Conservation (phyloP, 2,797 vertebrate genomes). For the Pelodytes ibericus region DNA sequence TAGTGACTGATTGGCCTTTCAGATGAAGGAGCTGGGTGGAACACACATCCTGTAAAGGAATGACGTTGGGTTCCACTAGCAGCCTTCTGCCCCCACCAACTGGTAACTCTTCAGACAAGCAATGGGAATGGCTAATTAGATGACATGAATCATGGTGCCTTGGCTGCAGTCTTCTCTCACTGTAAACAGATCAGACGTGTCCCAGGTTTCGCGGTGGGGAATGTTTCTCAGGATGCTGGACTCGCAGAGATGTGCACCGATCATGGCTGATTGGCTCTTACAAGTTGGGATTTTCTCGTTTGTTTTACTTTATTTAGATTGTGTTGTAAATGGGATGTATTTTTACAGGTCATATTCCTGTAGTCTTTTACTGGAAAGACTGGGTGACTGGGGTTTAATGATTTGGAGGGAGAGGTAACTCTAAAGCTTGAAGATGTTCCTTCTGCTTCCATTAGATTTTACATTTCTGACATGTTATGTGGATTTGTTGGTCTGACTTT, state of each 20-base stretch:
- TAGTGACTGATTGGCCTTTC: conserved; percentile 83
- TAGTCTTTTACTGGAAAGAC: too few species aligned
- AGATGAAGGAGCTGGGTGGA: conserved; percentile 71
- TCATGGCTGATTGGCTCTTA: conserved; percentile 69
- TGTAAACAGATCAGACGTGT: conserved; percentile 65
- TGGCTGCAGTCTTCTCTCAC: conserved; percentile 8
- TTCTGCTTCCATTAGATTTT: too few species aligned
- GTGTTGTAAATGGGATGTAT: too few species aligned
- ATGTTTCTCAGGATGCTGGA: conserved; percentile 68
- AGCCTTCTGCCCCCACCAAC: conserved; percentile 28
- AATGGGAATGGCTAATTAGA: conserved; percentile 60
- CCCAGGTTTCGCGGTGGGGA: conserved; percentile 67
- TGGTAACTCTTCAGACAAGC: conserved; percentile 50
- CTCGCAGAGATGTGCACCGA: conserved; percentile 69
- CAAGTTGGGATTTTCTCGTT: conserved; percentile 68
- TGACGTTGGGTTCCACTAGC: conserved; percentile 59
- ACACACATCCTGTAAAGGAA: conserved; percentile 62
- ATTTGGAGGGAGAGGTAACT: too few species aligned
- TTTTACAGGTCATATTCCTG: too few species aligned
- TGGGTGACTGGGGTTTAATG: too few species aligned
- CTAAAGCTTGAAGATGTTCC: too few species aligned
- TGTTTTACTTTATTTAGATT: too few species aligned
- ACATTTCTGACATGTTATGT: too few species aligned
- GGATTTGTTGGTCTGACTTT: too few species aligned
- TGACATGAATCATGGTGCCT: conserved; percentile 40